Base-by-base conservation (phyloP, 2,888 invertebrate species). In the Hipparchia semele region DNA sequence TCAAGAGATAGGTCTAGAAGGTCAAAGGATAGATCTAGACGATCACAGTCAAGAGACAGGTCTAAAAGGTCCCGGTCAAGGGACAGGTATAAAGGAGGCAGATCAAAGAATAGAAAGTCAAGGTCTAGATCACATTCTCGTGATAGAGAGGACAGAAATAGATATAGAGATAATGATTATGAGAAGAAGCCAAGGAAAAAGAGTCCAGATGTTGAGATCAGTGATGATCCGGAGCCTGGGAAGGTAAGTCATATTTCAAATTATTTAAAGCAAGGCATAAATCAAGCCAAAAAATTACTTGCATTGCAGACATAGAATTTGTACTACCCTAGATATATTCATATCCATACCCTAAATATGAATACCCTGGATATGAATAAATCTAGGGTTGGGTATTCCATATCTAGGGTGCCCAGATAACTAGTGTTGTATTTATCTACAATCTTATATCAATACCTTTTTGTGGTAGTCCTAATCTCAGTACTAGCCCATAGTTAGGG, bases 151-250 rank as follows among this genome's bases (percentile, higher is more conserved):
- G 6, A 87, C 82, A 86, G 79, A 76, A 83, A 79, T 83, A 71
- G 73, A 70, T 79, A 82, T 12, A 87, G 79, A 75, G 85, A 82
- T 83, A 85, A 80, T 78, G 83, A 91, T 77, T 84, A 88, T 82
- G 85, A 82, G 0, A 91, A 85, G 73, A 91, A 85, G 70, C 75
- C 80, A 4, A 87, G 84, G 67, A 92, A 86, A 75, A 89, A 80
- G 79, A 95, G 92, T 79, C 95, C 94, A 53, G 94, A 95, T 49
- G 89, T 92, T 72, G 94, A 94, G 78, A 88, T 96, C 79, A 95
- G 95, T 72, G 96, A 96, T 82, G 97, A 97, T 82, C 97, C 97
- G 0, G 96, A 97, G 79, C 94, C 96, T 4, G 97, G 97, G 0
- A 97, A 97, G 83, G 95, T 95, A 86, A 84, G 82, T 81, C 58